Base-by-base conservation (phyloP, 23 tunicate species). In the Botrylloides violaceus region DNA sequence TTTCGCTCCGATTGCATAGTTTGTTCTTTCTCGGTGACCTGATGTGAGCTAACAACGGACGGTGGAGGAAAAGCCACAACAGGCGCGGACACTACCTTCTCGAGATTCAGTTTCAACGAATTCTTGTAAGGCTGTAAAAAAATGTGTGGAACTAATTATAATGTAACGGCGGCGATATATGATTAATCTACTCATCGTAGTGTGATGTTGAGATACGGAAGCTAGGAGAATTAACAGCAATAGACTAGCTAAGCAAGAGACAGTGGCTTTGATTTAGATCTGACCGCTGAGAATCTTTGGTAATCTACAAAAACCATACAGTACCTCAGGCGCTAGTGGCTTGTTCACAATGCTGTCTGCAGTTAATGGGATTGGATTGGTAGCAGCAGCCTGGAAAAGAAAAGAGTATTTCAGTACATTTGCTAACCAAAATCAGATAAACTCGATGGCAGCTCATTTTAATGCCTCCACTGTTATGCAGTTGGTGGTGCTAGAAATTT, bases 81-180 rank as follows among this genome's bases (percentile, higher is more conserved):
- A 38, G 21, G 29, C 26, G 49, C 25, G 21, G 28, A 31, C 12
- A 39, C 25, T 1, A 43, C 74, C 26, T 38, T 38, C 15, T 68
- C 58, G 58, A 68, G 58, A 68, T 68, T 68, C 74, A 68, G 36
- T 68, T 68, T 68, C 57, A 68, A 43, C 37, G 74, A 36, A 18
- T 68, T 68, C 58, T 68, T 68, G 30, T 68, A 68, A 32, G 74
- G 37, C 37, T 68, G 53, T 43, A 43, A 43, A 43, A 9, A 43
- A 15, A 43, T 9, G 15, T 7, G 53, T 9, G 53, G 9, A 43
- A 7, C 12, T 7, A 15, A 43, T 43, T 43, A 43, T 15, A 15
- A 43, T 43, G 15, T 15, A 15, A 43, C 53, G 53, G 15, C 53
- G 53, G 53, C 53, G n/a, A n/a, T n/a, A n/a, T n/a, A n/a, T n/a